These are phyloP conservation scores for Teleiodes luculella DNA, from an alignment of 2,888 invertebrate species.

Conservation along the genomic window DNA sequence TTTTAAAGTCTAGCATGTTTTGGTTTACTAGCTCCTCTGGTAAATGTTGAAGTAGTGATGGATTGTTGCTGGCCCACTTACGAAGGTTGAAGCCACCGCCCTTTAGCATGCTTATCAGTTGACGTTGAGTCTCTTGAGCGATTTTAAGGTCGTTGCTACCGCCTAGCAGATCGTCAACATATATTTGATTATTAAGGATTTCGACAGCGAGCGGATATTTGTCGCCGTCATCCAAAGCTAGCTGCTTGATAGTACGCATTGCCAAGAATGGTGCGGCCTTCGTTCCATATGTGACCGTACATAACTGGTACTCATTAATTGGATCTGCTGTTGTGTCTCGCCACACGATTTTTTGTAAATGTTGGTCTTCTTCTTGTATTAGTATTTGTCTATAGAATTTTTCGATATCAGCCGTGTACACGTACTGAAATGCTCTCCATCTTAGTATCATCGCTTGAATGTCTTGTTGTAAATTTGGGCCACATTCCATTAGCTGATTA, in stretches of 20 bases:
- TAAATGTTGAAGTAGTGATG: background rate
- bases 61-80: background rate
- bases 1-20: background rate
- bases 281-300: background rate
- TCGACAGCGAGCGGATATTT: background rate
- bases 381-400: background rate
- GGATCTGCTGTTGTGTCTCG: background rate
- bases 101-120: background rate
- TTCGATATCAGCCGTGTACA: constrained; percentile 1
- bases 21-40: background rate
- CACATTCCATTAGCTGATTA: background rate
- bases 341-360: background rate
- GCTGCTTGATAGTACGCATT: background rate
- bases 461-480: background rate
- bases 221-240: background rate
- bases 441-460: background rate
- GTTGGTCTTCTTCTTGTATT: background rate
- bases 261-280: background rate
- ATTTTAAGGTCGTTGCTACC: background rate
- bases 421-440: background rate
- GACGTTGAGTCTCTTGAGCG: background rate
- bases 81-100: background rate
- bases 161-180: background rate
- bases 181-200: background rate
- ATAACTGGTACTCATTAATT: background rate